Conservation (phyloP, 2,888 invertebrate genomes). For the Tetragonisca angustula region DNA sequence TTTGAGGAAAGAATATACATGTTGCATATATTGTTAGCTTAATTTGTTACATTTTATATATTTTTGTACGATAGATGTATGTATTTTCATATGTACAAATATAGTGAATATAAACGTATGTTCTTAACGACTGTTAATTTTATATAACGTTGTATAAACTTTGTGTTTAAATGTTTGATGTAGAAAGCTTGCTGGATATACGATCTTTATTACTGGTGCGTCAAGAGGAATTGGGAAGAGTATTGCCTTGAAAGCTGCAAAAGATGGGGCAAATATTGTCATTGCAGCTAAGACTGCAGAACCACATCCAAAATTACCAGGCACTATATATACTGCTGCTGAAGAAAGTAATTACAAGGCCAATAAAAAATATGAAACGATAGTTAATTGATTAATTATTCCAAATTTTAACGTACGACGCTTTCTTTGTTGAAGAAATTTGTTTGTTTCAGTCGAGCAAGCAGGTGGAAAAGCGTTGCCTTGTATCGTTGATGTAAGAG, state of each 20-base stretch:
- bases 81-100: background rate
- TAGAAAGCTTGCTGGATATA: slow-evolving; percentile 93
- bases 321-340: slow-evolving; percentile 96
- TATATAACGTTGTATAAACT: background rate
- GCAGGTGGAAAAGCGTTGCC: slow-evolving; percentile 94
- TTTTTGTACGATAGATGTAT: background rate
- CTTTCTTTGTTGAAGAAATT: slow-evolving; percentile 26
- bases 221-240: slow-evolving; percentile 98
- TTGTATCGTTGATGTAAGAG: slow-evolving; percentile 94
- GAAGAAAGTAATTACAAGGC: slow-evolving; percentile 89
- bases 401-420: background rate
- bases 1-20: background rate
- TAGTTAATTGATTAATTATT: background rate
- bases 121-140: background rate
- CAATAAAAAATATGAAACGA: background rate
- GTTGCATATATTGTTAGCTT: background rate
- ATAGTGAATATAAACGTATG: background rate
- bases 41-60: background rate
- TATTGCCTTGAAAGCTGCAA: slow-evolving; percentile 96
- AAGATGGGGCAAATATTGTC: slow-evolving; percentile 96
- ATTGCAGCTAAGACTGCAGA: slow-evolving; percentile 96
- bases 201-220: slow-evolving; percentile 97
- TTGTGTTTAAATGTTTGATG: slow-evolving; percentile 59
- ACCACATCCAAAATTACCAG: slow-evolving; percentile 95
- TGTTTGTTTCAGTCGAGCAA: slow-evolving; percentile 89